These are phyloP conservation scores for Agraylea sexmaculata DNA, from an alignment of 1,140 invertebrate genomes.

Conservation along the genomic window DNA sequence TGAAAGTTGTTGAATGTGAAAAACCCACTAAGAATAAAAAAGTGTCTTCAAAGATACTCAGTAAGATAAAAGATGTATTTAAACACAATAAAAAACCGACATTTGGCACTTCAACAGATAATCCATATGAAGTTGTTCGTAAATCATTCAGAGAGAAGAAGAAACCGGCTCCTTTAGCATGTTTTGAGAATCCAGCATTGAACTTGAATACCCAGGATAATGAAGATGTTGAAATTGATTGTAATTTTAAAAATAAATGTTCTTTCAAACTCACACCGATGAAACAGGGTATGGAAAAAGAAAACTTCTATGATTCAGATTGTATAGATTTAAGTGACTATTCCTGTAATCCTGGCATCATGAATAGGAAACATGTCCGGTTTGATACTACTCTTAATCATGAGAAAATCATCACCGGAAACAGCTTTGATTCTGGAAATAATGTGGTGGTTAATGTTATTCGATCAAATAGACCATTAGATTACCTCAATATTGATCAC, in stretches of 20 bases:
- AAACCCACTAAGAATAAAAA: slow-evolving; percentile 24
- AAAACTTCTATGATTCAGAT: slow-evolving; percentile 10
- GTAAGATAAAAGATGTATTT: slow-evolving; percentile 36
- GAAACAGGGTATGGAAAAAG: slow-evolving; percentile 12
- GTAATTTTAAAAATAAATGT: slow-evolving; percentile 5
- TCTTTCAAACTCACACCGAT: slow-evolving; percentile 16
- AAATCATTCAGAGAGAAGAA: slow-evolving; percentile 28
- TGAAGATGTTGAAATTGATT: slow-evolving; percentile 32
- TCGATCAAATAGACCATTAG: slow-evolving; percentile 1
- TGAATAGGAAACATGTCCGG: slow-evolving; percentile 35
- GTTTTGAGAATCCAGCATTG: slow-evolving; percentile 35
- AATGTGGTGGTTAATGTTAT: slow-evolving; percentile 4
- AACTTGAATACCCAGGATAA: slow-evolving; percentile 37
- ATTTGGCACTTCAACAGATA: slow-evolving; percentile 25
- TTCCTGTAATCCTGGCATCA: slow-evolving; percentile 19
- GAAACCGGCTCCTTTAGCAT: slow-evolving; percentile 24
- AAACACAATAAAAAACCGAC: slow-evolving; percentile 31
- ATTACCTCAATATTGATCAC: slow-evolving; percentile 6
- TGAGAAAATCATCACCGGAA: slow-evolving; percentile 38
- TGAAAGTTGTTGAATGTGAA: slow-evolving; percentile 6
- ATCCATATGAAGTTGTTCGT: slow-evolving; percentile 37
- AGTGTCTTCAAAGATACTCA: slow-evolving; percentile 36
- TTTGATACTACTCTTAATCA: slow-evolving; percentile 38
- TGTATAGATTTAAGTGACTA: slow-evolving; percentile 11
- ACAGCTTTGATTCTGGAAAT: slow-evolving; percentile 31